Conservation (phyloP, 1,140 invertebrate species). For the Heliconius nattereri region DNA sequence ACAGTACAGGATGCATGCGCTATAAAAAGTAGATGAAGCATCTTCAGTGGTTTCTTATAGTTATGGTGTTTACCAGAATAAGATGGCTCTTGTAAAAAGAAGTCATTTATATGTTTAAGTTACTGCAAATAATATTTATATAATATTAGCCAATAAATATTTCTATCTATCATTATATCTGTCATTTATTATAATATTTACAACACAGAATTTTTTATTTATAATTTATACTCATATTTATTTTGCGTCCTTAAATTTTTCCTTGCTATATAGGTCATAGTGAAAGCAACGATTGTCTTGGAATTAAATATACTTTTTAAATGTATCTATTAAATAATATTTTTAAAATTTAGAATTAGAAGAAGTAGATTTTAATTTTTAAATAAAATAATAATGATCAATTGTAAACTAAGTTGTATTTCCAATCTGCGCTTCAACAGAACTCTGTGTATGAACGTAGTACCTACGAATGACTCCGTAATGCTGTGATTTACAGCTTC, state of each 20-base stretch:
- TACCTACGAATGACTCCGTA: constrained; percentile 26
- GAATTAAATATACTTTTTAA: too few species aligned
- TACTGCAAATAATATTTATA: too few species aligned
- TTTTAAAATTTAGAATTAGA: too few species aligned
- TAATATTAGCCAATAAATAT: too few species aligned
- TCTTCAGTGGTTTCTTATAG: constrained; percentile 61
- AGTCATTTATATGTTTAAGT: neutral
- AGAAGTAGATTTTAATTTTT: too few species aligned
- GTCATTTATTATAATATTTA: too few species aligned
- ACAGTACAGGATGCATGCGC: constrained; percentile 62
- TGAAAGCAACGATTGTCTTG: too few species aligned
- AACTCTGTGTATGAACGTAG: constrained; percentile 43
- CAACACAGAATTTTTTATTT: too few species aligned
- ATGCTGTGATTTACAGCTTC: constrained; percentile 71
- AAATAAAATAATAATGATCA: too few species aligned
- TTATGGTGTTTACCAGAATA: constrained; percentile 49
- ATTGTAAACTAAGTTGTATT: neutral
- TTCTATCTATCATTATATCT: too few species aligned
- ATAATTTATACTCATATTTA: neutral
- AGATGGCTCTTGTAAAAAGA: constrained; percentile 36
- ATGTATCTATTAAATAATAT: too few species aligned
- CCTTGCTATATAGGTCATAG: too few species aligned
- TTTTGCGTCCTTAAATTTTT: neutral
- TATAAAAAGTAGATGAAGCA: constrained; percentile 71
- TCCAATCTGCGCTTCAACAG: constrained; percentile 34